Percentiles rank a stretch among this genome's conserved stretches.
These are phyloP conservation scores for Mycteria americana DNA, from an alignment of 2,797 vertebrate species.

Conservation along the genomic window DNA sequence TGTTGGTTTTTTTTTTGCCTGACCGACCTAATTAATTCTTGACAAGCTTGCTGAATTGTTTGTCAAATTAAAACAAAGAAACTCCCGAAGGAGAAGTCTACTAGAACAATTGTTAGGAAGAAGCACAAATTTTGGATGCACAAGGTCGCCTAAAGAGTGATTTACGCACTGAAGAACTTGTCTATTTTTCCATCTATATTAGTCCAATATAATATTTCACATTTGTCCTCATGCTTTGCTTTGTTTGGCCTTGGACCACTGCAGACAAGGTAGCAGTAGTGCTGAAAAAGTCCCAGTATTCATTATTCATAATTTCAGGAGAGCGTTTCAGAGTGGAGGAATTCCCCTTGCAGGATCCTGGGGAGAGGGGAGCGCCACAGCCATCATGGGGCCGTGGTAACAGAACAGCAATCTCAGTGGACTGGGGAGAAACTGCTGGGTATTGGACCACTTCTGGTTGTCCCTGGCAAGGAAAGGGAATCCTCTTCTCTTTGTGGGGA, in stretches of 20 bases:
- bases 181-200: background rate
- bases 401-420: fast-evolving
- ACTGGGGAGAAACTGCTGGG: background rate
- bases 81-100: background rate
- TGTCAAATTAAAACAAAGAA: conserved; percentile 41
- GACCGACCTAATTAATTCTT: conserved; percentile 39
- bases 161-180: background rate
- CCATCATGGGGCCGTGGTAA: fast-evolving
- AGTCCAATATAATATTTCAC: background rate
- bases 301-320: background rate
- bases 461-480: background rate
- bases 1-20: background rate
- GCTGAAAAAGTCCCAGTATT: background rate
- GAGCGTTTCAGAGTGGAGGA: background rate
- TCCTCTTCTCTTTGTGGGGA: background rate
- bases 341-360: background rate
- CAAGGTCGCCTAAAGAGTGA: background rate
- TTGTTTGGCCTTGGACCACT: background rate
- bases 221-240: background rate
- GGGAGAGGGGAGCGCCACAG: background rate
- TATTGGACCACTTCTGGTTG: background rate
- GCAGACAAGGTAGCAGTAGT: background rate
- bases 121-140: background rate
- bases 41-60: conserved; percentile 16
- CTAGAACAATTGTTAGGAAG: background rate